Percentiles rank a stretch among this genome's conserved stretches.
Conservation (phyloP, 1,140 invertebrate species). For the Linepithema humile region DNA sequence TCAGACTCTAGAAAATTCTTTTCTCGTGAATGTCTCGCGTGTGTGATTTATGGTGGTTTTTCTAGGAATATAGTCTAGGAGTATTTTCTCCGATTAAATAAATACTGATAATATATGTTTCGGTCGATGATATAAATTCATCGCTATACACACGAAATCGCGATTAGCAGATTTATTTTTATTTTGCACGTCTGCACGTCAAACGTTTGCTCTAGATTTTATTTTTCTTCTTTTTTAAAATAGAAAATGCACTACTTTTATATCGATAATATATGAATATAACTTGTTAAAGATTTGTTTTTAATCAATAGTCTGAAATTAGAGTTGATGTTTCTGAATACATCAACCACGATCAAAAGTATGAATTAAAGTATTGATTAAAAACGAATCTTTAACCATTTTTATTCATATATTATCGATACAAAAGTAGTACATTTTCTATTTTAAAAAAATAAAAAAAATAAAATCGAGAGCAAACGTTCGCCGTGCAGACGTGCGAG, state of each 20-base stretch:
- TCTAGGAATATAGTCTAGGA: not conserved
- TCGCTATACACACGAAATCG: not conserved
- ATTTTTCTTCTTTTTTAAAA: not conserved
- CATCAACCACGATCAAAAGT: too few relatives aligned
- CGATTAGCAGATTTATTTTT: conserved; percentile 6
- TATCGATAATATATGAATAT: too few relatives aligned
- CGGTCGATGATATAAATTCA: conserved; percentile 23
- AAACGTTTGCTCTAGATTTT: not conserved
- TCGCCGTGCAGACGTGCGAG: not conserved
- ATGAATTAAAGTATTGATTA: too few relatives aligned
- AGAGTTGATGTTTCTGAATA: too few relatives aligned
- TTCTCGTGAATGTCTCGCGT: not conserved
- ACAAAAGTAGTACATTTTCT: too few relatives aligned
- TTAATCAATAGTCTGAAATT: too few relatives aligned
- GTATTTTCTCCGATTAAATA: conserved; percentile 25
- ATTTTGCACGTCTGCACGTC: not conserved
- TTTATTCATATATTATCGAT: too few relatives aligned
- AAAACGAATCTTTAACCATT: too few relatives aligned
- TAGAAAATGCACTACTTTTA: not conserved
- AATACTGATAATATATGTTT: conserved; percentile 28
- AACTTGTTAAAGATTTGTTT: too few relatives aligned
- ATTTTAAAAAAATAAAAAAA: not conserved
- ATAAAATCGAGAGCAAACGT: not conserved
- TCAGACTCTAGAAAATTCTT: conserved; percentile 14
- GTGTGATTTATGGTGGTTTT: conserved; percentile 28